These are phyloP conservation scores for Hydrophis major DNA, from an alignment of 2,797 vertebrate genomes.

Conservation along the genomic window DNA sequence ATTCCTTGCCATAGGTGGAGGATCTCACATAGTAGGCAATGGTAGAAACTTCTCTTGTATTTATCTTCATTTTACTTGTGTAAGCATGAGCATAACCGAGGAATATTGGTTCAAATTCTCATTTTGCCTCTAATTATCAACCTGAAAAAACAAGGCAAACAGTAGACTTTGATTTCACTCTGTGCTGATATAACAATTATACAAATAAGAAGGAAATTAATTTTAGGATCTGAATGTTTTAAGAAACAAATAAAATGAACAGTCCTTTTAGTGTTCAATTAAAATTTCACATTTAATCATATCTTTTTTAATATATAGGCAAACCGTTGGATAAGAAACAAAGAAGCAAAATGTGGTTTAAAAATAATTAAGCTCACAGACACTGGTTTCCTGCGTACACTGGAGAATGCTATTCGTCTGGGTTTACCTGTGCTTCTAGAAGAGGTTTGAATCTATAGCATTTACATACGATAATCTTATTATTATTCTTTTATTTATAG, in stretches of 20 bases:
- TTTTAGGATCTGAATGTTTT: background rate
- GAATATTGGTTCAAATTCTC: background rate
- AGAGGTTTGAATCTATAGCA: constrained; percentile 68
- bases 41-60: background rate
- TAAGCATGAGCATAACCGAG: background rate
- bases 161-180: background rate
- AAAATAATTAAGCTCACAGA: constrained; percentile 86
- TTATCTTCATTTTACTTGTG: background rate
- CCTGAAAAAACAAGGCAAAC: background rate
- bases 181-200: background rate
- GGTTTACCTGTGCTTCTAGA: constrained; percentile 82
- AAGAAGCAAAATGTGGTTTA: constrained; percentile 77
- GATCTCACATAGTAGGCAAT: background rate
- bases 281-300: background rate
- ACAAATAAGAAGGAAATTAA: background rate
- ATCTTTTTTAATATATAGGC: constrained; percentile 70
- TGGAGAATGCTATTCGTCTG: constrained; percentile 82
- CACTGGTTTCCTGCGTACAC: constrained; percentile 74
- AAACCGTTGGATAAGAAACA: constrained; percentile 85
- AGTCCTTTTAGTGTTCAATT: background rate
- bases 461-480: background rate
- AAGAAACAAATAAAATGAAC: background rate
- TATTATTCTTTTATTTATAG: background rate
- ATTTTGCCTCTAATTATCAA: background rate
- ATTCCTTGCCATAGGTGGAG: background rate